These are phyloP conservation scores for rat (Rattus norvegicus) DNA, from an alignment of 2,113 vertebrate species.

Conservation along the genomic window GRCr8 NC_086026.1:125446501-125447000, in stretches of 20 bases:
- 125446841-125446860: not conserved
- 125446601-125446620: not conserved
- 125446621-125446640: not conserved
- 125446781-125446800: not conserved
- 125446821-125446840: not conserved
- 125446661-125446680: not conserved
- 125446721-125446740: not conserved
- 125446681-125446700: not conserved
- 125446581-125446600: not conserved
- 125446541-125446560: slow-evolving; percentile 10
- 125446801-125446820: slow-evolving; percentile 12
- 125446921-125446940: not conserved
- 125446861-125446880: not conserved
- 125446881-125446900: not conserved
- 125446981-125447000: not conserved
- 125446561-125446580: slow-evolving; percentile 48
- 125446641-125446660: not conserved
- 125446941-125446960: not conserved
- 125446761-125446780: slow-evolving; percentile 36
- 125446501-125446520: slow-evolving; percentile 27
- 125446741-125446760: not conserved
- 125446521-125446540: slow-evolving; percentile 30
- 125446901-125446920: not conserved
- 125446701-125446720: not conserved
- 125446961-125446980: no score